phyloP scores from a whole-genome alignment of 2,888 invertebrate genomes.

The Bimastos eiseni region DNA sequence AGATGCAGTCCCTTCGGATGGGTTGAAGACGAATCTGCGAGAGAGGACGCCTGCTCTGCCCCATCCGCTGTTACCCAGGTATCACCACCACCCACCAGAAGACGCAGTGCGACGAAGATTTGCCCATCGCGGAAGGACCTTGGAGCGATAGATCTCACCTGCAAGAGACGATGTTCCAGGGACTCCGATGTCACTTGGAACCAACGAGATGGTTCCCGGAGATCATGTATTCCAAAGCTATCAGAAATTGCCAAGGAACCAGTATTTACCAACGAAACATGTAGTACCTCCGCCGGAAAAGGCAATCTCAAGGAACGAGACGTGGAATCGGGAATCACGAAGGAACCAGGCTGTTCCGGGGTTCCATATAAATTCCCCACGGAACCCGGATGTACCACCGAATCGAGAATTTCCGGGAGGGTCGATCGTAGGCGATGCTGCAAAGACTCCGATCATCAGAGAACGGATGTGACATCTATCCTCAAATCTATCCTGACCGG shows the following conservation, averaged over 20 bases:
- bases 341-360: neutral
- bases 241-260: neutral
- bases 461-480: neutral
- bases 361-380: neutral
- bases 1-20: no score
- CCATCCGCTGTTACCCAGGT: neutral
- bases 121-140: constrained; percentile 28
- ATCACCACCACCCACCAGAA: neutral
- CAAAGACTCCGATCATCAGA: neutral
- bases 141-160: neutral
- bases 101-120: neutral
- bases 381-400: neutral
- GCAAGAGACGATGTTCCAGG: neutral
- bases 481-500: neutral
- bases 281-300: neutral
- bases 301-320: neutral
- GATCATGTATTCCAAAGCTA: neutral
- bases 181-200: neutral
- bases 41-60: neutral
- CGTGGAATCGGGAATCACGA: neutral
- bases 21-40: neutral
- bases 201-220: neutral
- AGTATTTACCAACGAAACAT: no score
- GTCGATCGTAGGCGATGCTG: neutral
- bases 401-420: neutral